Conservation (phyloP, 2,797 vertebrate genomes). For the Erpetoichthys calabaricus region DNA sequence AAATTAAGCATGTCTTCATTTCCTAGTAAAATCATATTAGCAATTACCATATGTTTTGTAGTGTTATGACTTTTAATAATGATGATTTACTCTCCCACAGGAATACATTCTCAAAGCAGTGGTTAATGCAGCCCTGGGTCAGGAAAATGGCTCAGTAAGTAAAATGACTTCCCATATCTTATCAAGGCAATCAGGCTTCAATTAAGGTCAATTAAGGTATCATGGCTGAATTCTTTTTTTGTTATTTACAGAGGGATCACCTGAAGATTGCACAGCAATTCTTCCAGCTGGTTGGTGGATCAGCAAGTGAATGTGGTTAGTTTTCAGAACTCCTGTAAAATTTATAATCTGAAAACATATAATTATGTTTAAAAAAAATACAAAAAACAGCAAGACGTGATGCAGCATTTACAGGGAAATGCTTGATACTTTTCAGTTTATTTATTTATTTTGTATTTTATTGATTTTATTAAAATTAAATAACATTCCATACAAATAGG, state of each 20-base stretch:
- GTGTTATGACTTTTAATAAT: no score
- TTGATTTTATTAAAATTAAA: no score
- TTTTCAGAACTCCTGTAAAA: not conserved
- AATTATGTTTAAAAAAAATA: not conserved
- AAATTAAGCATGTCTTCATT: no score
- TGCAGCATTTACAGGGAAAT: no score
- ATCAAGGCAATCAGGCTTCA: no score
- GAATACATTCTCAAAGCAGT: conserved; percentile 95
- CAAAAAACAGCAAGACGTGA: no score
- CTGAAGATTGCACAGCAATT: conserved; percentile 92
- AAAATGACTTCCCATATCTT: conserved; percentile 5
- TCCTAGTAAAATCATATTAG: no score
- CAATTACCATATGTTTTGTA: no score
- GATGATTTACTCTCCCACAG: conserved; percentile 33
- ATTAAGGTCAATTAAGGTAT: no score
- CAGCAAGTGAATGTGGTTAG: conserved; percentile 90
- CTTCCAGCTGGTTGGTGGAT: conserved; percentile 92
- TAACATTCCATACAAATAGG: no score
- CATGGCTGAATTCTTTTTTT: not conserved
- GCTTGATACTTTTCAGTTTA: no score
- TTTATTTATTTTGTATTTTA: no score
- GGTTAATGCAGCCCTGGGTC: conserved; percentile 85
- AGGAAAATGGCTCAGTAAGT: conserved; percentile 87
- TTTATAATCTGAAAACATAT: not conserved
- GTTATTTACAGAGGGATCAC: conserved; percentile 64